phyloP scores from a whole-genome alignment of 2,888 invertebrate species.

The Harmothoe impar region DNA sequence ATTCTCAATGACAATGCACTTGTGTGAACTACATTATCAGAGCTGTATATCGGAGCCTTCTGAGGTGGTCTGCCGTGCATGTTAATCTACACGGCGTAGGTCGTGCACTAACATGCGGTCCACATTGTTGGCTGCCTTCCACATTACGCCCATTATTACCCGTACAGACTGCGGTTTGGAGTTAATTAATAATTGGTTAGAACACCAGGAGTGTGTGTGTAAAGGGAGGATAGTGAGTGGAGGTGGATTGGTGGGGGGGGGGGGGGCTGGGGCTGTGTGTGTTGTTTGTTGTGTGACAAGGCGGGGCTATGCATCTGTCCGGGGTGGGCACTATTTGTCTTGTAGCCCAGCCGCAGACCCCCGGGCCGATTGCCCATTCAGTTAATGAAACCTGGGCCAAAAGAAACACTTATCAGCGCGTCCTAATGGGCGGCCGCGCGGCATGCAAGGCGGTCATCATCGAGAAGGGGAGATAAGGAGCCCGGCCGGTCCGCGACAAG shows the following conservation, averaged over 20 bases:
- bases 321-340: constrained; percentile 38
- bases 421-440: constrained; percentile 48
- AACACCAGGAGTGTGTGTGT: not conserved
- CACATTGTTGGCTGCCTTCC: not conserved
- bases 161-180: constrained; percentile 31
- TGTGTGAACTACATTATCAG: not conserved
- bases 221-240: not conserved
- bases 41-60: not conserved
- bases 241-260: not conserved
- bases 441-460: constrained; percentile 59
- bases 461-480: constrained; percentile 59
- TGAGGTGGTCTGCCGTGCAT: not conserved
- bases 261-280: not conserved
- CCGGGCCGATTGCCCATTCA: constrained; percentile 59
- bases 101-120: not conserved
- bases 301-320: not conserved
- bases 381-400: constrained; percentile 59
- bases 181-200: constrained; percentile 60
- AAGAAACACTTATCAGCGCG: constrained; percentile 59
- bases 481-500: constrained; percentile 33
- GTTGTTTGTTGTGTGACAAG: constrained; percentile 37
- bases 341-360: not conserved
- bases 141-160: not conserved
- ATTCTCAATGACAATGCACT: too few species aligned
- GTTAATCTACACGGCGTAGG: not conserved